Conservation (phyloP, 1,140 invertebrate genomes). For the Protaetia brevitarsis region DNA sequence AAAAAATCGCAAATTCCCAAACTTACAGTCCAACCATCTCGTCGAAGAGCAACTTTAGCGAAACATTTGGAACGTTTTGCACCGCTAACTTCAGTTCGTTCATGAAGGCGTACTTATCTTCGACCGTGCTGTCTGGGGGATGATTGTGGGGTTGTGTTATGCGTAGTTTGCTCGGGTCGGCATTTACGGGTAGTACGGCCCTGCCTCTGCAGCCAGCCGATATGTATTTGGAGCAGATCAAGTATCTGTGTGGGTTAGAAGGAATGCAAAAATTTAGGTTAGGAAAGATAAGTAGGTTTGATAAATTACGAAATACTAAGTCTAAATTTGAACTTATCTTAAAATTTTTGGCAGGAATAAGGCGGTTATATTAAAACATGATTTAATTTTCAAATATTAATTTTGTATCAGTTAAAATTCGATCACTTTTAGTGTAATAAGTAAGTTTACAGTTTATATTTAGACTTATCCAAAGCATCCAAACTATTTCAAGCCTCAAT, state of each 20-base stretch:
- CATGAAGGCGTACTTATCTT: conserved; percentile 33
- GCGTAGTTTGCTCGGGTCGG: background rate
- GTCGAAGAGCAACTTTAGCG: conserved; percentile 37
- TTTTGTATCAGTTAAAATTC: too few relatives aligned
- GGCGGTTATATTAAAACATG: too few relatives aligned
- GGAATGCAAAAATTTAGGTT: background rate
- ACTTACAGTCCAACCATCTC: conserved; percentile 37
- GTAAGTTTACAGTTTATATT: too few relatives aligned
- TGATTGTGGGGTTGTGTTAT: conserved; percentile 32
- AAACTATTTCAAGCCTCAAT: too few relatives aligned
- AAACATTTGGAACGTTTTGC: conserved; percentile 25
- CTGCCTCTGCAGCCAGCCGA: conserved; percentile 22
- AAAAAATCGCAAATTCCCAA: background rate
- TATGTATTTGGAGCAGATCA: conserved; percentile 24
- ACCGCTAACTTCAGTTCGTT: conserved; percentile 33
- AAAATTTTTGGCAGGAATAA: background rate
- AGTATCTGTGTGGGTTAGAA: conserved; percentile 10
- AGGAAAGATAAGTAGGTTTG: background rate
- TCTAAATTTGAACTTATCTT: too few relatives aligned
- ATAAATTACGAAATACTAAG: background rate
- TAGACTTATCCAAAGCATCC: too few relatives aligned
- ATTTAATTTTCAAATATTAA: too few relatives aligned
- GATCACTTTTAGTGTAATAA: too few relatives aligned
- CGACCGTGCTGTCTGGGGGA: conserved; percentile 26
- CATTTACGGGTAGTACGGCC: conserved; percentile 23